Evolutionary conservation across 1,140 invertebrate genomes (phyloP), one percentile per base, ranked within the genome.

Genomic region (Drosophila cardini): DNA sequence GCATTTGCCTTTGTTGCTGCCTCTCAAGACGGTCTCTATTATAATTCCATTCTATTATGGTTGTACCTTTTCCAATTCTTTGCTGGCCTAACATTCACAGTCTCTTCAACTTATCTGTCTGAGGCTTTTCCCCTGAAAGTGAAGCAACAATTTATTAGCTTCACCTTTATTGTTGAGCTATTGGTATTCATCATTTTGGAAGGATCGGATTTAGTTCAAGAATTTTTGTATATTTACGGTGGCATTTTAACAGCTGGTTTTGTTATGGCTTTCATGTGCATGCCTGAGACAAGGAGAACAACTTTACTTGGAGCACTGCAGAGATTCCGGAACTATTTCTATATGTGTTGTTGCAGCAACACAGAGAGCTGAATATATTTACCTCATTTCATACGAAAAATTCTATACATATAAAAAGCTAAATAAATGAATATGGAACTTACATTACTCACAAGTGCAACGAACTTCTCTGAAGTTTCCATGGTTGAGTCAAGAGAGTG

Each of bases 111-210:
- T 0, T 86, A 87, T n/a, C 18, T 86, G 0, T n/a, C 72, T 9
- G 83, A 86, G 34, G 84, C 76, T 1, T 86, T 50, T 77, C 83
- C 83, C 2, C 7, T 83, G 16, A 63, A 34, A 0, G 63, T 83
- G 2, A 86, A 86, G 21, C 76, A 83, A 40, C 50, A 63, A 38
- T 83, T 68, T n/a, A 79, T 87, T 13, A 61, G 65, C 5, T 45
- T 73, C 2, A 79, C 69, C 6, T 86, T 73, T 34, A 62, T 82
- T 16, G 40, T 64, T 13, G 83, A 86, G 42, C 72, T 86, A 46
- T 10, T 87, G 4, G 57, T 87, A 1, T 77, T 74, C 18, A 69
- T 86, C n/a, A 77, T 87, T 10, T 46, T 79, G 4, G 6, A 2
- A 1, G 10, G 16, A 2, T 40, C 16, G 8, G 13, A 46, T 15